phyloP scores from a whole-genome alignment of 2,797 vertebrate species.

The Hydrocynus forskahlii region DNA sequence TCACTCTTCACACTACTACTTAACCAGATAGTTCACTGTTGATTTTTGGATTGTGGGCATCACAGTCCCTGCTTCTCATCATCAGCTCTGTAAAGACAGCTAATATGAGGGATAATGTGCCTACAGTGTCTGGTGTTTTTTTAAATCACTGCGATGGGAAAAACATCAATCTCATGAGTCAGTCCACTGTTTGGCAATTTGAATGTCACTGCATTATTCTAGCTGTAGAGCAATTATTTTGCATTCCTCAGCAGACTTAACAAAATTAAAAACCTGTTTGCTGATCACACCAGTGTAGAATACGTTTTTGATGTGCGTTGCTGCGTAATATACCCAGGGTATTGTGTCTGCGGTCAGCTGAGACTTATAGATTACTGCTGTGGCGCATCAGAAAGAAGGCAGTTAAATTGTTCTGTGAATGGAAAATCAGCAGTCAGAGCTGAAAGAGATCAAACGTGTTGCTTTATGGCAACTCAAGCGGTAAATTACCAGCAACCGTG shows the following conservation, averaged over 20 bases:
- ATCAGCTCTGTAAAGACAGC: too few species aligned
- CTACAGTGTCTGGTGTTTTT: too few species aligned
- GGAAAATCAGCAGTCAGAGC: neutral
- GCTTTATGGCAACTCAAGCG: neutral
- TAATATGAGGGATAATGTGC: too few species aligned
- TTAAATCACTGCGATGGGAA: too few species aligned
- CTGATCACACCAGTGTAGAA: neutral
- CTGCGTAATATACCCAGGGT: neutral
- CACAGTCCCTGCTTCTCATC: too few species aligned
- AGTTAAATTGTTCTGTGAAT: neutral
- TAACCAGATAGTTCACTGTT: too few species aligned
- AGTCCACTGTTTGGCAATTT: too few species aligned
- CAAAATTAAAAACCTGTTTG: neutral
- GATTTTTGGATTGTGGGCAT: too few species aligned
- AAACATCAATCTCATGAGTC: too few species aligned
- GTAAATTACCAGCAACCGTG: neutral
- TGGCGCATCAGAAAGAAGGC: neutral
- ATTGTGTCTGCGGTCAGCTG: neutral
- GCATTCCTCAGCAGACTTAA: neutral
- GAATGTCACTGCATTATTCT: too few species aligned
- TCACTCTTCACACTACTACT: too few species aligned
- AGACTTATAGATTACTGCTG: neutral
- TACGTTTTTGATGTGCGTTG: neutral
- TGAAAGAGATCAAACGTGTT: conserved; percentile 2
- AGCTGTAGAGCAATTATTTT: too few species aligned